Base-by-base conservation (phyloP, 2,113 vertebrate genomes). In the Planiliza haematocheilus region DNA sequence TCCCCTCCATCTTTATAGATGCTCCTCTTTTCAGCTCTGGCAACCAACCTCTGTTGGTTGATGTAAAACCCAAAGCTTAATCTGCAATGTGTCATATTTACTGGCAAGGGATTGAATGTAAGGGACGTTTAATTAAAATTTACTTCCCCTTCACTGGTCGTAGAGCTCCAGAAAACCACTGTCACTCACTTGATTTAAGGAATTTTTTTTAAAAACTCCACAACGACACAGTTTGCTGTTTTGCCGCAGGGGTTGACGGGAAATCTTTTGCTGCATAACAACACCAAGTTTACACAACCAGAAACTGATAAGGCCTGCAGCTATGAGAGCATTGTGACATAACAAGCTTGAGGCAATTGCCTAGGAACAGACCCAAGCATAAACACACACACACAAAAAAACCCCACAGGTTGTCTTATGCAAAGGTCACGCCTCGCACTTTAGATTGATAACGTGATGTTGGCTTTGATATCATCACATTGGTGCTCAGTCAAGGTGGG, bases 251-350 rank as follows among this genome's bases (percentile, higher is more conserved):
- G 24, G 43, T 4, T 57, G 38, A 17, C 20, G 42, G 4, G 12
- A 60, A 41, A 30, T 48, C 38, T 36, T 30, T 60, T 51, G 18
- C 46, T 34, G 30, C 38, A 24, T 24, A n/a, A 43, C 21, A 8
- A 57, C 24, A 84, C 59, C 50, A 68, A 43, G 63, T 75, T 85
- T 82, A 76, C 76, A 86, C 67, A 85, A 72, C 64, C 59, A 70
- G 42, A 55, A 18, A 74, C 45, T 24, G 55, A 86, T 59, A 70
- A 73, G 64, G 53, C 46, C 38, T 17, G 12, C 24, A 38, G 18
- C 64, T 61, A 16, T 43, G 66, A 48, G 17, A 42, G 46, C 30
- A 37, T 1, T 37, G 21, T 88, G 74, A 82, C 82, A 75, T 71
- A 77, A 78, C 7, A 10, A 45, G 20, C 57, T 21, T 9, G 18